Evolutionary conservation across 2,797 vertebrate genomes (phyloP), one percentile per base, ranked within the genome.

Genomic region (Echiichthys vipera): DNA sequence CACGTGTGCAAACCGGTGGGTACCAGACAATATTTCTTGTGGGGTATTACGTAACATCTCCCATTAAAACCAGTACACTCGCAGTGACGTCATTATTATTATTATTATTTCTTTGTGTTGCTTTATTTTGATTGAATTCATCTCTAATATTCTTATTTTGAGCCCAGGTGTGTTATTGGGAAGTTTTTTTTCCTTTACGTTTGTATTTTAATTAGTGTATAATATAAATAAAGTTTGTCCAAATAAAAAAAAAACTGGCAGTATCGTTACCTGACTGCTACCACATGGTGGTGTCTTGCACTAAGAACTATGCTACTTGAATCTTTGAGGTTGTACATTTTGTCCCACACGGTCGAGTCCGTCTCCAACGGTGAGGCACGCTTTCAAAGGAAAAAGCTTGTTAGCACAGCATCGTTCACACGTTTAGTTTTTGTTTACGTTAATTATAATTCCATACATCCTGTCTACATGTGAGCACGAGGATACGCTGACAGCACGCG

Each of bases 241-340:
- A n/a, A n/a, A n/a, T n/a, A n/a, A n/a, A n/a, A n/a, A n/a, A n/a
- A n/a, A n/a, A n/a, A n/a, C n/a, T n/a, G n/a, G n/a, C n/a, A n/a
- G n/a, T n/a, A n/a, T n/a, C n/a, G n/a, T n/a, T n/a, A 1, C n/a
- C 29, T 0, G 0, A 9, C 1, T 30, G 40, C 7, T 0, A 55
- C 76, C 91, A 71, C 88, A 30, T 0, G 84, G 85, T 70, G 89
- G 82, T 83, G 84, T 51, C 43, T 42, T 4, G 30, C 14, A 49
- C 18, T 18, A 2, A 30, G 5, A 11, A 6, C 1, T 13, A 14
- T 36, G 5, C n/a, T 20, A 18, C 24, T 29, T 13, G 8, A 0
- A 7, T 25, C 22, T 25, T 56, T 53, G 13, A 25, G 24, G 8
- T 12, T 30, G 58, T 5, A 68, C 80, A 63, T 71, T 64, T 66